phyloP scores from a whole-genome alignment of 2,888 invertebrate species.

The Siphlonurus alternatus region DNA sequence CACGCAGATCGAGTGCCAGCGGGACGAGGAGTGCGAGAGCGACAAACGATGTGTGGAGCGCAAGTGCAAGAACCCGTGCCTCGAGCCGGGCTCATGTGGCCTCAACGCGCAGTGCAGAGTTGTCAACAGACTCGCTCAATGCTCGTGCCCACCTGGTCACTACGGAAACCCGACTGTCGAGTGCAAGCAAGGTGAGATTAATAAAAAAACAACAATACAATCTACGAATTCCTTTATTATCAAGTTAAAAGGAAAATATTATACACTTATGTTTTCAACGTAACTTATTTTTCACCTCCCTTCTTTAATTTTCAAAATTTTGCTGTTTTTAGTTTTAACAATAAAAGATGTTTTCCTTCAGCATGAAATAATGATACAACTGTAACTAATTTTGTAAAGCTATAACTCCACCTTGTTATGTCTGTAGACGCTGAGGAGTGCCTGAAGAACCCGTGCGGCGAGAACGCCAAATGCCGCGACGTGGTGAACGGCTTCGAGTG shows the following conservation, averaged over 20 bases:
- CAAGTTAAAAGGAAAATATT: not conserved
- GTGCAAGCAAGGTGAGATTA: constrained; percentile 38
- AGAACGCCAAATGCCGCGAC: constrained; percentile 66
- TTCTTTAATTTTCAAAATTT: too few relatives aligned
- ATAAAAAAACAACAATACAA: not conserved
- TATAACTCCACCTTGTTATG: not conserved
- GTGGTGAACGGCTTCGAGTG: constrained; percentile 61
- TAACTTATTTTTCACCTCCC: too few relatives aligned
- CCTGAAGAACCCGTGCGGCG: constrained; percentile 65
- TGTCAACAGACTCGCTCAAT: constrained; percentile 54
- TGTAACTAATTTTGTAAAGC: not conserved
- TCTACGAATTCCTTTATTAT: not conserved
- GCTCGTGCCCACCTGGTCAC: constrained; percentile 57
- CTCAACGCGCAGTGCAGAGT: constrained; percentile 72
- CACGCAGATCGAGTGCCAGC: constrained; percentile 56
- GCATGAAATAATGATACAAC: not conserved
- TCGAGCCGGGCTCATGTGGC: constrained; percentile 59
- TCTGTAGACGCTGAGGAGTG: constrained; percentile 28
- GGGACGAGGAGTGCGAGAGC: constrained; percentile 56
- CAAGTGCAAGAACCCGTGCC: constrained; percentile 69
- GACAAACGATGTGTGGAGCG: constrained; percentile 55
- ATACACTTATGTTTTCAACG: not conserved
- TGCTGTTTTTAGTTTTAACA: too few relatives aligned
- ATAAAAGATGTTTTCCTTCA: too few relatives aligned
- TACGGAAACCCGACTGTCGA: constrained; percentile 51